Evolutionary conservation across 2,797 vertebrate species (phyloP), one percentile per base, ranked within the genome.

Genomic region (Sebastes oblongus): DNA sequence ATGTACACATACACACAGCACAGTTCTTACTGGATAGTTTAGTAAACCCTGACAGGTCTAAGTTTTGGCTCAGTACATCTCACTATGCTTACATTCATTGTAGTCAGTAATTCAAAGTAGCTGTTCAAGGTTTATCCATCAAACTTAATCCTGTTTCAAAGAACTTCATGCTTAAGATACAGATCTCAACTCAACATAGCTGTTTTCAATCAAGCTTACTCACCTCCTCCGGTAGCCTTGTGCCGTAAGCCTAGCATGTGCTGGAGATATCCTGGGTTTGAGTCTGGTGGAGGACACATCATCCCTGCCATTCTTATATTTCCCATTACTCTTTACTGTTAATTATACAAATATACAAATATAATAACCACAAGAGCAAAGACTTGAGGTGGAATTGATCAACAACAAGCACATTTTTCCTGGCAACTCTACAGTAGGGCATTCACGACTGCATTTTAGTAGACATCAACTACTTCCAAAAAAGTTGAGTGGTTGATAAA

Each of bases 321-420:
- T 62, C 16, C 16, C 16, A 34, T 77, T 14, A 24, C 24, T 42
- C 11, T 61, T 58, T 18, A 8, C 9, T 13, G 29, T 64, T 62
- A 30, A 70, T 75, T 39, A 39, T 39, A 39, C 36, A 39, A 39
- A 39, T 39, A 39, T 14, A 6, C 36, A 39, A 39, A 39, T 39
- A 39, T 39, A 14, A 39, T 39, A 39, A 24, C 1, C n/a, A 18
- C 13, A 36, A 66, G 16, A 56, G 58, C 13, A 34, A 75, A 65
- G 39, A 39, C 10, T 54, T 60, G n/a, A 67, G 36, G 25, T 72
- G 25, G 29, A 77, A 77, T 42, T 66, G 32, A 75, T 72, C 54
- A 67, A 65, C 36, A 29, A 20, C 20, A 46, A 60, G 65, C 34
- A 39, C 3, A 1, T 7, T 77, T 68, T 81, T 80, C 74, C 59